Evolutionary conservation across 2,888 invertebrate species (phyloP), one percentile per base, ranked within the genome.

Genomic region (Dryocosmus kuriphilus): DNA sequence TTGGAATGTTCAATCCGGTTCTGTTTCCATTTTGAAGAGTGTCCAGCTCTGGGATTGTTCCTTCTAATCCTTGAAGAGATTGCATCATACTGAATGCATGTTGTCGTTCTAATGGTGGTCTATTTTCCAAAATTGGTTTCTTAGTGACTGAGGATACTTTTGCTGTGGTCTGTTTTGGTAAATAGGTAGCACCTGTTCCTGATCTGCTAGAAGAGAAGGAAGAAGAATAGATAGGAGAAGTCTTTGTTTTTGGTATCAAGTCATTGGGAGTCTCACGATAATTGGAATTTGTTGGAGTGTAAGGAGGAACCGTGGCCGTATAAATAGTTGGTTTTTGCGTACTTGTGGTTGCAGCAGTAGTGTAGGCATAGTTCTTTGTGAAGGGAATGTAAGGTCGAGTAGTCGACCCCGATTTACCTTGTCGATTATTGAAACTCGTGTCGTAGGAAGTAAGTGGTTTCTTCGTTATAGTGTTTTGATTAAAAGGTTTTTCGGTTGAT

Each of bases 61-160:
- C 92, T 61, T 94, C 94, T 0, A 96, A 90, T 80, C 95, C 92
- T 83, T 93, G 93, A 16, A 96, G 91, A 62, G 96, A 96, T 80
- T 94, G 94, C 67, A 96, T 92, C 92, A 96, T 94, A 80, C 94
- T 94, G 80, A 95, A 93, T 0, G 95, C 94, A 86, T 96, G 94
- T 84, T 96, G 95, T 76, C 94, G 93, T 77, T 95, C 94, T 1
- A 87, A 86, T 91, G 90, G 0, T 89, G 92, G 86, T 74, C 88
- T 83, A 6, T 82, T 86, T 5, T 86, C 84, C 7, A 88, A 71
- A 35, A 78, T 77, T 19, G 80, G 82, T 65, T 81, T 85, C 35
- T 85, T 86, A 0, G 83, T 80, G 0, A 85, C 78, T 24, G 86
- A 82, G 0, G 85, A 67, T 7, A 85, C 67, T 4, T 82, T 61